Conservation (phyloP, 23 tunicate species). For the Diplosoma virens region DNA sequence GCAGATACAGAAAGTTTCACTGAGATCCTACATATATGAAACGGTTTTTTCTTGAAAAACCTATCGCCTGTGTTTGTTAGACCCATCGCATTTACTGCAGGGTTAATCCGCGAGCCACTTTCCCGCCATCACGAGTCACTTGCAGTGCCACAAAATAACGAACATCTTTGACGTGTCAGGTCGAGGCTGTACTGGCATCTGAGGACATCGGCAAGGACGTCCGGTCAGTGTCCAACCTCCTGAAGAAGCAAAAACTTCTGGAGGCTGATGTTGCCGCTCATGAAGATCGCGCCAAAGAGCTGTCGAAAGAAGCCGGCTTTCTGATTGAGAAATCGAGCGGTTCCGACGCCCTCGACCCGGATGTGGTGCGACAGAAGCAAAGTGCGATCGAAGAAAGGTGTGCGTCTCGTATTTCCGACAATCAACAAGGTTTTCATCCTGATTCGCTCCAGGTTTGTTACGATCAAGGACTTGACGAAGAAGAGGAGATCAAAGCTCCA, state of each 20-base stretch:
- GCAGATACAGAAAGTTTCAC: too few species aligned
- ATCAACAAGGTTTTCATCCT: too few species aligned
- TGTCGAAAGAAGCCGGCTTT: slow-evolving; percentile 40
- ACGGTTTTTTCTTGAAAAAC: too few species aligned
- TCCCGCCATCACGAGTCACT: too few species aligned
- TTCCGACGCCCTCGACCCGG: slow-evolving; percentile 69
- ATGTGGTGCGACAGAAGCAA: slow-evolving; percentile 43
- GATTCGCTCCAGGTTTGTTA: slow-evolving; percentile 46
- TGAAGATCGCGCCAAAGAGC: slow-evolving; percentile 70
- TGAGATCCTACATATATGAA: too few species aligned
- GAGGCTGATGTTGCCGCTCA: slow-evolving; percentile 90
- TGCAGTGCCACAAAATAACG: too few species aligned
- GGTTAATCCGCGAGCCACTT: too few species aligned
- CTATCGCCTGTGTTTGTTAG: too few species aligned
- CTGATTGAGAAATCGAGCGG: slow-evolving; percentile 47
- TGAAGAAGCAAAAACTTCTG: slow-evolving; percentile 73
- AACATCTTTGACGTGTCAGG: too few species aligned
- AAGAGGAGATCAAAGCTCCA: slow-evolving; percentile 52
- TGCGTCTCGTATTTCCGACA: too few species aligned
- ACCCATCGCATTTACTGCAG: too few species aligned
- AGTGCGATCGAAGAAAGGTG: slow-evolving; percentile 53
- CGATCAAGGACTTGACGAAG: slow-evolving; percentile 48
- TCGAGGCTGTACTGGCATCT: slow-evolving; percentile 67
- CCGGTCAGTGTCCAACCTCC: slow-evolving; percentile 74
- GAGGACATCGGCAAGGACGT: slow-evolving; percentile 93